phyloP scores from a whole-genome alignment of 2,113 vertebrate genomes.

The Corvus moneduloides region DNA sequence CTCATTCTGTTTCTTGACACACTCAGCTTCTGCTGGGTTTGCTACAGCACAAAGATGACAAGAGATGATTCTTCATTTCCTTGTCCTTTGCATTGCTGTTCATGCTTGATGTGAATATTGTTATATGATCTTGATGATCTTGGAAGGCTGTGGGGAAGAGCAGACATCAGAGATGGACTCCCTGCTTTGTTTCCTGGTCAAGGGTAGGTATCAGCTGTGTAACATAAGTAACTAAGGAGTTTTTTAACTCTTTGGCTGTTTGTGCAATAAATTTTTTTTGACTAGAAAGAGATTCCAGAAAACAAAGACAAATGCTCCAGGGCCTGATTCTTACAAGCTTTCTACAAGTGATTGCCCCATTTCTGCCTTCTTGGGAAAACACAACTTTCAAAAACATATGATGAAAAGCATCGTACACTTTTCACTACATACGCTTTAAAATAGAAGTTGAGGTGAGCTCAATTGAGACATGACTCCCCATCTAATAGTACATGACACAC shows the following conservation, averaged over 20 bases:
- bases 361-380: background rate
- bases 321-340: background rate
- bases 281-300: background rate
- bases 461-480: background rate
- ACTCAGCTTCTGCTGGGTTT: conserved; percentile 32
- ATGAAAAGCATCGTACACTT: background rate
- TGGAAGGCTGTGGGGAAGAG: background rate
- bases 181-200: background rate
- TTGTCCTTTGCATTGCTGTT: background rate
- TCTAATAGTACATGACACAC: background rate
- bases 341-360: background rate
- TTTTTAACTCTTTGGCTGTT: background rate
- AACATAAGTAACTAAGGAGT: no score
- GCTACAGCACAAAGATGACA: background rate
- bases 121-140: background rate
- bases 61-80: background rate
- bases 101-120: background rate
- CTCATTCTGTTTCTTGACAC: conserved; percentile 53
- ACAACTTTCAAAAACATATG: background rate
- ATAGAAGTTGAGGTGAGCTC: background rate
- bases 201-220: background rate
- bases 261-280: background rate
- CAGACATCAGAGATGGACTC: background rate
- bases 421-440: background rate
- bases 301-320: background rate